phyloP scores from a whole-genome alignment of 2,113 vertebrate species.

The Hyla sarda region DNA sequence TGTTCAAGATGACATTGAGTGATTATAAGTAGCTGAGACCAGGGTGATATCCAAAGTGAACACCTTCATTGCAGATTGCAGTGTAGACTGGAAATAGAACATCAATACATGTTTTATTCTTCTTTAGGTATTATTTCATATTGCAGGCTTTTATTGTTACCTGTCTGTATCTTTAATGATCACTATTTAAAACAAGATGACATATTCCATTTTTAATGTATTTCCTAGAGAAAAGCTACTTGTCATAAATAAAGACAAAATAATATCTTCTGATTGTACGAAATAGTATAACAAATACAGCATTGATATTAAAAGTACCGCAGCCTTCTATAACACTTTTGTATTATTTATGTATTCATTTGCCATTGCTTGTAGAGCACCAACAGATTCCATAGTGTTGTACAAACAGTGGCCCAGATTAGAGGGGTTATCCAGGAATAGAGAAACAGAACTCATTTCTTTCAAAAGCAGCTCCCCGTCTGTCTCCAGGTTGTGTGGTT shows the following conservation, averaged over 20 bases:
- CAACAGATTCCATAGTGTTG: background rate
- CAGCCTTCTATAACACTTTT: background rate
- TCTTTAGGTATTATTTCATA: conserved; percentile 29
- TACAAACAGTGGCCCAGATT: background rate
- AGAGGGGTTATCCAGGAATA: no score
- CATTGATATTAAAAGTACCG: background rate
- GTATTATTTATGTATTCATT: background rate
- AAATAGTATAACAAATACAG: background rate
- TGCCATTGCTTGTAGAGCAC: no score
- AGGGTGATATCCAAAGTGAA: conserved; percentile 58
- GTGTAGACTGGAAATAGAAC: conserved; percentile 9
- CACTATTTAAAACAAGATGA: no score
- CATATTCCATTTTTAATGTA: background rate
- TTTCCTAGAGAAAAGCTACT: background rate
- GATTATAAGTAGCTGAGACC: conserved; percentile 59
- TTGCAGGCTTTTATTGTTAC: background rate
- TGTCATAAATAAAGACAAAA: no score
- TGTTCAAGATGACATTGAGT: conserved; percentile 60
- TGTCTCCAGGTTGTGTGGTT: no score
- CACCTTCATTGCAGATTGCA: conserved; percentile 52
- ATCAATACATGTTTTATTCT: background rate
- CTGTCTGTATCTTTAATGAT: no score
- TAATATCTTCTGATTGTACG: no score
- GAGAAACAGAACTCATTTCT: no score
- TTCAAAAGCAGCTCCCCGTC: no score